A percentile compares a stretch with the other conserved stretches of the same genome.
Conservation (phyloP, 2,888 invertebrate genomes). For the Trypoxylon attenuatum region DNA sequence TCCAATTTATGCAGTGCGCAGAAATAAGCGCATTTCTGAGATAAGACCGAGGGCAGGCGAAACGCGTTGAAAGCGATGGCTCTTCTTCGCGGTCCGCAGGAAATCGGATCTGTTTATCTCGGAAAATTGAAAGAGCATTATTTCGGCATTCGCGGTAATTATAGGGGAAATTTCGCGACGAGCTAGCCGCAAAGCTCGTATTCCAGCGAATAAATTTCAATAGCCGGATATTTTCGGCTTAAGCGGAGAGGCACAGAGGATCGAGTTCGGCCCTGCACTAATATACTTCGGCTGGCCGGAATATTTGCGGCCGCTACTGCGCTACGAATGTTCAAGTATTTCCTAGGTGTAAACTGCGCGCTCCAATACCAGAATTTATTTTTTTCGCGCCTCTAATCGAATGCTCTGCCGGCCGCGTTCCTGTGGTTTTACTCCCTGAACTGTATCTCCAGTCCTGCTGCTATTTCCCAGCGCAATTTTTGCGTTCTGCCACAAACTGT, state of each 20-base stretch:
- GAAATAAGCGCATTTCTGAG: neutral
- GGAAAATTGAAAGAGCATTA: neutral
- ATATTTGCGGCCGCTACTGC: conserved; percentile 3
- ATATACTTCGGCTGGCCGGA: neutral
- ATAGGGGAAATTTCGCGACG: neutral
- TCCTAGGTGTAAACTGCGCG: too few species aligned
- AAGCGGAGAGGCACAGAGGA: neutral
- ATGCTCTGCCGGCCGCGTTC: too few species aligned
- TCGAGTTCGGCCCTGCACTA: too few species aligned
- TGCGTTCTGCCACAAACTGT: too few species aligned
- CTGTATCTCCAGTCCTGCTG: too few species aligned
- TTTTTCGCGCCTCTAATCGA: too few species aligned
- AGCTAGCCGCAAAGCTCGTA: neutral
- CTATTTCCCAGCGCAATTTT: too few species aligned
- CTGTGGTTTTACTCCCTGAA: too few species aligned
- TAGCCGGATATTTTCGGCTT: neutral
- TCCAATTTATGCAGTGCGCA: too few species aligned
- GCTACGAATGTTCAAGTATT: conserved; percentile 20
- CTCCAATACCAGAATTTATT: too few species aligned
- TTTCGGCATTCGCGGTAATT: neutral
- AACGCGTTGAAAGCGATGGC: neutral
- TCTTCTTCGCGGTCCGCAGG: neutral
- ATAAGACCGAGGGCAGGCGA: neutral
- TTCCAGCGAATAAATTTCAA: conserved; percentile 6
- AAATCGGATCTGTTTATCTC: neutral